Evolutionary conservation across 2,797 vertebrate genomes (phyloP), one percentile per base, ranked within the genome.

Genomic region (Ispidina picta): DNA sequence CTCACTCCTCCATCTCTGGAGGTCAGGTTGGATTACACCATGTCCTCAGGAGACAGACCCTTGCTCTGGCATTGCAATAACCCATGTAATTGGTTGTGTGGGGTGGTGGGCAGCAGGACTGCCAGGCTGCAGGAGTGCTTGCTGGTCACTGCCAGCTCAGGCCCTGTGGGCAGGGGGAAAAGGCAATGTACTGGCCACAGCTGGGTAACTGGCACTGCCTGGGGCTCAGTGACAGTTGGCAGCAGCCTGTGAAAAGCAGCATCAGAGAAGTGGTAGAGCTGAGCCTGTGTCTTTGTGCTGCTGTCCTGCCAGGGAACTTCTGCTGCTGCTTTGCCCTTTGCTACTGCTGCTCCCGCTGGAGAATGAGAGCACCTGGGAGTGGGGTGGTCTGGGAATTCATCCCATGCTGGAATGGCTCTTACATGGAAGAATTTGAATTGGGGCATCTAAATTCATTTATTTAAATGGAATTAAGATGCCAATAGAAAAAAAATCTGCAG

Each of bases 271-370:
- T 39, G 29, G 39, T n/a, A 72, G 48, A 15, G 7, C 8, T 2
- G 31, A 81, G 58, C 17, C 12, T 0, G 0, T 3, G 4, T 72
- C 20, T 31, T 65, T 5, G 1, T 31, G 15, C 51, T 0, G 0
- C 29, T 1, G 0, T 6, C 65, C 41, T 33, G 21, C 31, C 51
- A 65, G 37, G 12, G 11, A 16, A 15, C 23, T 10, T 43, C 43
- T 11, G 9, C 17, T 19, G 3, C 39, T 62, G 29, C 15, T 56
- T 54, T 69, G 51, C 8, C 10, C 19, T 86, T 63, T 59, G 25
- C 17, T 56, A 7, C 37, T 46, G 28, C 18, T 44, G 6, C 31
- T 60, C 68, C 49, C 48, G 21, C 48, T 72, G 31, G 58, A 44
- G 26, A 11, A 14, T 3, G 6, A 12, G 28, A 79, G 19, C 55